Evolutionary conservation across 2,888 invertebrate species (phyloP), one percentile per base, ranked within the genome.

Genomic region (Horisme vitalbata): DNA sequence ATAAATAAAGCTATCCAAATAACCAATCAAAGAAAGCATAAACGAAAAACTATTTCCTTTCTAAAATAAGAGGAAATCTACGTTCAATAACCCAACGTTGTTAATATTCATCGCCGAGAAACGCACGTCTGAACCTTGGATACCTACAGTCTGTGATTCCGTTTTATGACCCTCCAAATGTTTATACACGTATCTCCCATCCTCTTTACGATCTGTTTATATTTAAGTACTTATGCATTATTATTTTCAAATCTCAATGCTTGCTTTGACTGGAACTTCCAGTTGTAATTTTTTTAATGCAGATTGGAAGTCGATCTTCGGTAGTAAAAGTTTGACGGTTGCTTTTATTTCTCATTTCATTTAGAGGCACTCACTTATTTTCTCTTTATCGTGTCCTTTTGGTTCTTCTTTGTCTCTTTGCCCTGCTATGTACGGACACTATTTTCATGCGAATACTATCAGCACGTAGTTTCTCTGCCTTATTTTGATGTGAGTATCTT

Each of bases 91-190:
- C 2, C 4, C 18, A 1, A 18, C 18, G 18, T 18, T 18, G 4
- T 18, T 3, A 23, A 30, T 30, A 30, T 30, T 30, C 14, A 30
- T 30, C 14, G 8, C 9, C 4, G 3, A 32, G 18, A 18, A 5
- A 18, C 18, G 18, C 18, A 18, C 18, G 18, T 18, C 2, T 1
- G 18, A 18, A 18, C 6, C 18, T 6, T 6, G 6, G 18, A 2
- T 38, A 52, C 52, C 44, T 30, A 41, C 33, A 48, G 32, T 44
- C 52, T 44, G 52, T 52, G 62, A 61, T 60, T 59, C 48, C 52
- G 33, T 56, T 69, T 69, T 69, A 69, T 67, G 65, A 59, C 63
- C 52, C 31, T 47, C 51, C 37, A 41, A 55, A 62, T 65, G 66
- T 69, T 66, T 69, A 66, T 65, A 54, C 59, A 52, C 56, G 18